phyloP scores from a whole-genome alignment of 1,140 invertebrate genomes.

The Drosophila sp. region DNA sequence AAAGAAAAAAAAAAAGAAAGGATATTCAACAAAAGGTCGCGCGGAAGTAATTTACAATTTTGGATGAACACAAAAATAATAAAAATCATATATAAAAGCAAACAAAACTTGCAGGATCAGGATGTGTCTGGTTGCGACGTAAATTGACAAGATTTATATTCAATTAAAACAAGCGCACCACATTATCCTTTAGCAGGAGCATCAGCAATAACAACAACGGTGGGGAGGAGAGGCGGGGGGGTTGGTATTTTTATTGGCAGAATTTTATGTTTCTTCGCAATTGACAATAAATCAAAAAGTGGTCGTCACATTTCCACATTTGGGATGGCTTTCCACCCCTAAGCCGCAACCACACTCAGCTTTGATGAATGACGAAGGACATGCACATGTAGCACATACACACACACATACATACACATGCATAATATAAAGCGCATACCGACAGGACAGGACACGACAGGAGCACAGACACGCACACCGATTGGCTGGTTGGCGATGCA shows the following conservation, averaged over 20 bases:
- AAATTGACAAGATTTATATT: conserved; percentile 81
- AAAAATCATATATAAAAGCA: conserved; percentile 54
- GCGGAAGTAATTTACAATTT: conserved; percentile 81
- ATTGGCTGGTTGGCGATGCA: conserved; percentile 58
- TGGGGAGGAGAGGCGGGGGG: background rate
- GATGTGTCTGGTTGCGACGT: conserved; percentile 66
- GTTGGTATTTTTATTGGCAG: conserved; percentile 69
- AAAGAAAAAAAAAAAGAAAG: conserved; percentile 36
- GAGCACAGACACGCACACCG: conserved; percentile 63
- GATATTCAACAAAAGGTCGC: conserved; percentile 66
- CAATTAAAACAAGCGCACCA: conserved; percentile 72
- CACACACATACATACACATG: too few species aligned
- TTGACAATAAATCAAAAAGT: conserved; percentile 75
- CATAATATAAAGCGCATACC: conserved; percentile 14
- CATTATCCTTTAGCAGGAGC: conserved; percentile 61
- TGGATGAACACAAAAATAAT: conserved; percentile 41
- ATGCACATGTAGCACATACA: conserved; percentile 44
- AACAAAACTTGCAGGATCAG: conserved; percentile 54
- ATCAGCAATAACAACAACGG: conserved; percentile 8
- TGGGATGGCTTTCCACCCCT: conserved; percentile 58
- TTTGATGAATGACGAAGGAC: conserved; percentile 78
- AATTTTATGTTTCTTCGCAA: conserved; percentile 68
- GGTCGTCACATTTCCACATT: conserved; percentile 57
- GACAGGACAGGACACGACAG: conserved; percentile 18
- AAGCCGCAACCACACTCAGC: conserved; percentile 66